Conservation (phyloP, 1,140 invertebrate genomes). For the Drosophila bifasciata region DNA sequence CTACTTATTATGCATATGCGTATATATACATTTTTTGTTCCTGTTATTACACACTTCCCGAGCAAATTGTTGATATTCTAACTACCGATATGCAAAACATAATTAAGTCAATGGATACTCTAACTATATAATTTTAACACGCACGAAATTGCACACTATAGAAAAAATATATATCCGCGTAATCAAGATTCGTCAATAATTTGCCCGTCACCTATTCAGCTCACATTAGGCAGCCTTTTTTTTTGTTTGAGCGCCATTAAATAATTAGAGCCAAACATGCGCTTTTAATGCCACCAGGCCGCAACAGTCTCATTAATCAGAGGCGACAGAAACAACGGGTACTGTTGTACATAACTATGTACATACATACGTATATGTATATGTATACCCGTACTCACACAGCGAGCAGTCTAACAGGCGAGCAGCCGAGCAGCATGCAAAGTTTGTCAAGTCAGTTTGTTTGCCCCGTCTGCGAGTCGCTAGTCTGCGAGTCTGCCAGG, state of each 20-base stretch:
- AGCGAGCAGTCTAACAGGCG: conserved; percentile 5
- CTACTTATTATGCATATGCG: too few species aligned
- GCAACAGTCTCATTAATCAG: conserved; percentile 63
- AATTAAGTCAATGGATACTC: too few species aligned
- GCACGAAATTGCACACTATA: too few species aligned
- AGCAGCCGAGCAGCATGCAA: conserved; percentile 47
- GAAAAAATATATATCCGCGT: not conserved
- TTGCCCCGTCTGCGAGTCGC: conserved; percentile 41
- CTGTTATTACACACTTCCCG: too few species aligned
- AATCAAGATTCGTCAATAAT: conserved; percentile 24
- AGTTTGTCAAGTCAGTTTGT: conserved; percentile 52
- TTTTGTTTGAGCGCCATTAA: conserved; percentile 50
- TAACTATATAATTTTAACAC: too few species aligned
- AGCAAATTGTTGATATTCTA: too few species aligned
- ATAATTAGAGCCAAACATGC: conserved; percentile 54
- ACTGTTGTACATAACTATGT: too few species aligned
- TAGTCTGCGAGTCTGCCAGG: conserved; percentile 44
- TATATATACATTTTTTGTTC: too few species aligned
- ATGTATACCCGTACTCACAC: conserved; percentile 3
- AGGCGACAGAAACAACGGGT: not conserved
- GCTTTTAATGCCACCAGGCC: conserved; percentile 42
- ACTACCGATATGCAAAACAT: too few species aligned
- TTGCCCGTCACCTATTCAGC: too few species aligned
- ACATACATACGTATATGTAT: too few species aligned
- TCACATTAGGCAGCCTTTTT: not conserved